Percentiles rank a stretch among this genome's conserved stretches.
Evolutionary conservation across 1,140 invertebrate genomes (phyloP).

Genomic region (Sesamia nonagrioides): DNA sequence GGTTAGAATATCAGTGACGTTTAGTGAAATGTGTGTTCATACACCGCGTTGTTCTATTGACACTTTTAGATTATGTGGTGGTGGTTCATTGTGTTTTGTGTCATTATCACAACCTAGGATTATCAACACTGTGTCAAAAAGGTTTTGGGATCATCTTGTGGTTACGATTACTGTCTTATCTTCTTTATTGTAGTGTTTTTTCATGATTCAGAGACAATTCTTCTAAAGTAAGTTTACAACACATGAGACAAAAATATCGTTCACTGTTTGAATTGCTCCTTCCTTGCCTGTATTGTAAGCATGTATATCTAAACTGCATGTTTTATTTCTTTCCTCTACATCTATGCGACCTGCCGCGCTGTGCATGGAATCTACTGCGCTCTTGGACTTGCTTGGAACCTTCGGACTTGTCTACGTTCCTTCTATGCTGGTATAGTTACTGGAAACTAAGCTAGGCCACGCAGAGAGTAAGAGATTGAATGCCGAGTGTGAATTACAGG

Average conservation of each 20-base stretch:
- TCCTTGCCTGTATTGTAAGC: slow-evolving; percentile 41
- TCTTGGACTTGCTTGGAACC: slow-evolving; percentile 47
- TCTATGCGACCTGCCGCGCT: slow-evolving; percentile 58
- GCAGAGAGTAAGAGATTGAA: slow-evolving; percentile 88
- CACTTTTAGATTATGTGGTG: slow-evolving; percentile 42
- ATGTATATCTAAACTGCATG: slow-evolving; percentile 80
- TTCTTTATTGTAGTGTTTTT: neutral
- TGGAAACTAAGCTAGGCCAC: slow-evolving; percentile 78
- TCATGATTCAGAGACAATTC: neutral
- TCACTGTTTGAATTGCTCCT: slow-evolving; percentile 11
- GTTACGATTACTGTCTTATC: neutral
- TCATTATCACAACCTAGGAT: neutral
- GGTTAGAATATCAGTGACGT: slow-evolving; percentile 69
- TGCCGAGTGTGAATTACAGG: slow-evolving; percentile 90
- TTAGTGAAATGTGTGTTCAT: slow-evolving; percentile 49
- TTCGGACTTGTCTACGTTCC: slow-evolving; percentile 62
- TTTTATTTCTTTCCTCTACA: slow-evolving; percentile 71
- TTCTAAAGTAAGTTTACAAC: neutral
- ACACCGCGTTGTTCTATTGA: slow-evolving; percentile 2
- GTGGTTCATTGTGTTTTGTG: slow-evolving; percentile 25
- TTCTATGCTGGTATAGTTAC: slow-evolving; percentile 68
- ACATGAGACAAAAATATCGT: neutral
- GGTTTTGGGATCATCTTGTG: slow-evolving; percentile 6
- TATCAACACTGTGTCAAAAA: neutral
- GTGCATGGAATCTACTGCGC: slow-evolving; percentile 51